phyloP scores from a whole-genome alignment of 2,797 vertebrate genomes.

The Sternotherus odoratus region DNA sequence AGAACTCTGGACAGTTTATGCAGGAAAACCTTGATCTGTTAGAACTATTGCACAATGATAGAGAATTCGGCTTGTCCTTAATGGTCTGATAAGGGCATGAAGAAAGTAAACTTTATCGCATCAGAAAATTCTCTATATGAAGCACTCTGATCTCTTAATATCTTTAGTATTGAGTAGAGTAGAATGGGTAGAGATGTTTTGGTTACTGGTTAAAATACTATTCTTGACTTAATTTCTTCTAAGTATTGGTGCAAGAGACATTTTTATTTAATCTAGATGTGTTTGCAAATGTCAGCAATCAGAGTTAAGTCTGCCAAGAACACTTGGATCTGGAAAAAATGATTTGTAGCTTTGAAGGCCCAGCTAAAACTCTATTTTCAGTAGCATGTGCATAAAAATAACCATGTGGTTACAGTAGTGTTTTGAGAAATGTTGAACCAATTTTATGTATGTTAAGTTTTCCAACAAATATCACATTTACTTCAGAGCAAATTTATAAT shows the following conservation, averaged over 20 bases:
- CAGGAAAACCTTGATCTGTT: rapidly evolving
- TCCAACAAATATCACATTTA: not conserved
- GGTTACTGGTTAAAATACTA: conserved; percentile 30
- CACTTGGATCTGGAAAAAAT: conserved; percentile 43
- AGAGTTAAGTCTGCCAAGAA: conserved; percentile 57
- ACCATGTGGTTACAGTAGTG: conserved; percentile 12
- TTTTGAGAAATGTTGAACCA: conserved; percentile 4
- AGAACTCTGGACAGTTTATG: rapidly evolving
- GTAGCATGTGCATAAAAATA: not conserved
- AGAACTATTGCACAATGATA: rapidly evolving
- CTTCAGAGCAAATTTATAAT: not conserved
- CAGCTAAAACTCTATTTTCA: conserved; percentile 23
- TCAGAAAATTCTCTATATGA: not conserved
- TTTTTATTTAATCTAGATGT: conserved; percentile 64
- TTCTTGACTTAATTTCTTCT: not conserved
- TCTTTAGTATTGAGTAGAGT: not conserved
- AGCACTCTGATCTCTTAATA: not conserved
- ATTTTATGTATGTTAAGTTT: not conserved
- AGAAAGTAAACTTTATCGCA: rapidly evolving
- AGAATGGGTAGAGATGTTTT: not conserved
- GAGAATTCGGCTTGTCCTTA: not conserved
- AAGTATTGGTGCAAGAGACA: conserved; percentile 6
- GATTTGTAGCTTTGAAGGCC: conserved; percentile 54
- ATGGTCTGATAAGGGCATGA: rapidly evolving
- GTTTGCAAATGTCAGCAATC: conserved; percentile 59